Evolutionary conservation across 2,888 invertebrate species (phyloP), one percentile per base, ranked within the genome.

Genomic region (Crioceris asparagi): DNA sequence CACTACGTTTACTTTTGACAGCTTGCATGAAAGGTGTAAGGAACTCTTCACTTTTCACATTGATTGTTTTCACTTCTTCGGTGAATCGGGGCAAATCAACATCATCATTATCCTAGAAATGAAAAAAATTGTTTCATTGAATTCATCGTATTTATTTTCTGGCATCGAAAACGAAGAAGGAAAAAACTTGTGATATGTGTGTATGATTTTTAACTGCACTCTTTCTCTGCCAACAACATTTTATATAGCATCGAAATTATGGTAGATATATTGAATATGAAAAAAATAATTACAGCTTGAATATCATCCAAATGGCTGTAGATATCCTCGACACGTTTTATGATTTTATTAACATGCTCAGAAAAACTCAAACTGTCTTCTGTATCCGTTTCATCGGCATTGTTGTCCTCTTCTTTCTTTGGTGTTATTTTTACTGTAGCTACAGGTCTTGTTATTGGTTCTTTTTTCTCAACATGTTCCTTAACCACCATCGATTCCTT

Each of bases 11-110:
- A 17, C 50, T 46, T 39, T 48, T 49, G 5, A 53, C 45, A 3
- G 48, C 50, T 12, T 47, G 43, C 51, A 53, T 53, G 35, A 52
- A 53, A 1, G 55, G 55, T 1, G 52, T 52, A 5, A 52, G 38
- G 17, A 47, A 53, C 4, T 43, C 38, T 30, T 53, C 48, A 18
- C 46, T 51, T 30, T 34, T 36, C 10, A 45, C 36, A 7, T 38
- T 35, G 2, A 31, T 15, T 17, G 42, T 41, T 5, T 43, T 21
- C 4, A 33, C 21, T 15, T 38, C 17, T 7, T 49, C 47, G n/a
- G n/a, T n/a, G n/a, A n/a, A n/a, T n/a, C n/a, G n/a, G n/a, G n/a
- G n/a, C n/a, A n/a, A n/a, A n/a, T n/a, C n/a, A n/a, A n/a, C n/a
- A n/a, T n/a, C n/a, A n/a, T n/a, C n/a, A n/a, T n/a, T n/a, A n/a